Evolutionary conservation across 2,888 invertebrate genomes (phyloP), one percentile per base, ranked within the genome.

Genomic region (Noctuana brunneofusca): DNA sequence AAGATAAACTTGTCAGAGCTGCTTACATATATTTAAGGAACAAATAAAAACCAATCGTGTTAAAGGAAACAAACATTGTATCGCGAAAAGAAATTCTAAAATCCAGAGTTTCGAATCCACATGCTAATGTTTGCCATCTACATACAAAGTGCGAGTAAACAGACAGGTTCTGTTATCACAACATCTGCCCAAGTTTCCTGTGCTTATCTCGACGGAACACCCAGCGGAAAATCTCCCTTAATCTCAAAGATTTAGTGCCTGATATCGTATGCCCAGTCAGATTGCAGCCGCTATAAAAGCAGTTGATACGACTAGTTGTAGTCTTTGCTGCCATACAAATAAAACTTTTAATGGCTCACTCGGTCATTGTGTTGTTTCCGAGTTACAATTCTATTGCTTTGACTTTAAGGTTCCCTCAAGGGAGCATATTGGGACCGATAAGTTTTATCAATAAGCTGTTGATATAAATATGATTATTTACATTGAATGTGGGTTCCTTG

Each of bases 151-250:
- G 59, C 35, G 48, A 55, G 62, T 24, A 62, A 62, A 63, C 62
- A 63, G 49, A 63, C 62, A 63, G 56, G 62, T 63, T 62, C 54
- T 50, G 62, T 63, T 63, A 63, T 63, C 62, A 56, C 62, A 56
- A 63, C 62, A 63, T 63, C 62, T 63, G 62, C 62, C 50, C 62
- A 63, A 63, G 62, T 63, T 63, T 63, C 62, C 62, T 63, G 56
- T 63, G 62, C 62, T 63, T 63, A 63, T 63, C 62, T 63, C 49
- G 41, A 16, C 12, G 30, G 43, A 54, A 43, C 22, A 50, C 43
- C 18, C 62, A 59, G 22, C 54, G 56, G 41, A 63, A 56, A 56
- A 63, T 63, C 49, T 63, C 56, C 56, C 50, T 56, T 63, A 63
- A 55, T 56, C 50, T 22, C 41, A 12, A 14, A 56, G 56, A 32